These are phyloP conservation scores for Gisinianus flammeolus DNA, from an alignment of 2,888 invertebrate genomes.

Conservation along the genomic window DNA sequence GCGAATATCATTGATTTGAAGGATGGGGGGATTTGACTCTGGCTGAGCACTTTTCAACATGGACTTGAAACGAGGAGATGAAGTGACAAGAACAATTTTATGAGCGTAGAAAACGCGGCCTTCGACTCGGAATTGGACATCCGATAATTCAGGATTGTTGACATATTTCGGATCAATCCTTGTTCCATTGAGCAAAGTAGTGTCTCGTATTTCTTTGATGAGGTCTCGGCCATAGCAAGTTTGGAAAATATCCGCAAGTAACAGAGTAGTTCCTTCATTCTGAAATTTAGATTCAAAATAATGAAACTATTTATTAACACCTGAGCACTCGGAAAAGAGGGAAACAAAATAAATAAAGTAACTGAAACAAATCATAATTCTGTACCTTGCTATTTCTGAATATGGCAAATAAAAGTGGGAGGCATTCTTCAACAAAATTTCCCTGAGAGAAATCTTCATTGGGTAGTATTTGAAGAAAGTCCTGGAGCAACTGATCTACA, in stretches of 20 bases:
- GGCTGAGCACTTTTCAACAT: constrained; percentile 81
- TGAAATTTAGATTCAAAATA: constrained; percentile 61
- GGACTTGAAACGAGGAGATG: constrained; percentile 81
- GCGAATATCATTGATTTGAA: constrained; percentile 89
- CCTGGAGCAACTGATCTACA: constrained; percentile 85
- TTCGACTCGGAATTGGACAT: constrained; percentile 90
- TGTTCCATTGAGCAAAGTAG: constrained; percentile 66
- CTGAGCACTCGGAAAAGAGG: neutral
- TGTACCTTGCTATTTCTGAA: constrained; percentile 86
- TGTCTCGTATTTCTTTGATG: constrained; percentile 75
- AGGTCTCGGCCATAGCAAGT: constrained; percentile 88
- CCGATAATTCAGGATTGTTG: constrained; percentile 90
- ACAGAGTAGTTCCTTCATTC: constrained; percentile 86
- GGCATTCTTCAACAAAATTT: constrained; percentile 87
- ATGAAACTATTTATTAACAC: neutral
- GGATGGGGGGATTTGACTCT: constrained; percentile 78
- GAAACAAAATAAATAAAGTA: constrained; percentile 64
- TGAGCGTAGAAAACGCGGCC: constrained; percentile 91
- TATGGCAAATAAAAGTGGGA: constrained; percentile 87
- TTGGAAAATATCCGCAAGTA: constrained; percentile 86
- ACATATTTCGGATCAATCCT: constrained; percentile 91
- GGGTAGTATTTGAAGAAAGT: constrained; percentile 87
- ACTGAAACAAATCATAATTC: constrained; percentile 86
- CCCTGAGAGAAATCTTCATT: constrained; percentile 78
- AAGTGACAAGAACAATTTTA: constrained; percentile 90